Base-by-base conservation (phyloP, 1,140 invertebrate genomes). In the Lordiphosa mommai region DNA sequence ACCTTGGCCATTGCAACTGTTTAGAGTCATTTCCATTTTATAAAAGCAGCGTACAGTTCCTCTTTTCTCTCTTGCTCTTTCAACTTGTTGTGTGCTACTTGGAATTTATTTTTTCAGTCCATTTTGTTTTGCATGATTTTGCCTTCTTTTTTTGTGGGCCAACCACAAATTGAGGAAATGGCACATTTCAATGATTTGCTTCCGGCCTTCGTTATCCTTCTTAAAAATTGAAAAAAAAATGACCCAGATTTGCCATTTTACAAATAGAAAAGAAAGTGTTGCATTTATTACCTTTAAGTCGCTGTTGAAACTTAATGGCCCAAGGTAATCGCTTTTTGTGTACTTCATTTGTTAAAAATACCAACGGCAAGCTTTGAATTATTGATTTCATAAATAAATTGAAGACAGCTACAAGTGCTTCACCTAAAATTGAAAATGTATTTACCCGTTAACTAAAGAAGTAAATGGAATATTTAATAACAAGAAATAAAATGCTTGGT, bases 141-240 rank as follows among this genome's bases (percentile, higher is more conserved):
- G 32, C 27, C 38, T 53, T 41, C 38, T 53, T 41, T 27, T 30
- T 50, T 44, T 38, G 33, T 4, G n/a, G 32, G 33, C 38, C 67
- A 29, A 55, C 67, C 63, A 43, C 68, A 61, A 76, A 71, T 73
- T 71, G 70, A 82, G 77, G 77, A 82, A 82, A 84, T 84, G 77
- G 71, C 69, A 69, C 59, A 77, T 84, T 82, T 82, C 63, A 82
- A 84, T 82, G 77, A 77, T 77, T 84, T 56, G 69, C 68, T 77
- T 82, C 77, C 72, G 77, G 72, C 59, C 55, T 56, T 73, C 43
- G 13, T 37, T 56, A 16, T 23, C 10, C 47, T 32, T 43, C 20
- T 46, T 53, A 55, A 40, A 40, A 61, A 64, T n/a, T n/a, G n/a
- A 44, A 64, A 51, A 37, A 8, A n/a, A 2, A 10, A 5, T 58